Evolutionary conservation across 2,113 vertebrate genomes (phyloP), one percentile per base, ranked within the genome.

Genomic region (Trinectes maculatus): DNA sequence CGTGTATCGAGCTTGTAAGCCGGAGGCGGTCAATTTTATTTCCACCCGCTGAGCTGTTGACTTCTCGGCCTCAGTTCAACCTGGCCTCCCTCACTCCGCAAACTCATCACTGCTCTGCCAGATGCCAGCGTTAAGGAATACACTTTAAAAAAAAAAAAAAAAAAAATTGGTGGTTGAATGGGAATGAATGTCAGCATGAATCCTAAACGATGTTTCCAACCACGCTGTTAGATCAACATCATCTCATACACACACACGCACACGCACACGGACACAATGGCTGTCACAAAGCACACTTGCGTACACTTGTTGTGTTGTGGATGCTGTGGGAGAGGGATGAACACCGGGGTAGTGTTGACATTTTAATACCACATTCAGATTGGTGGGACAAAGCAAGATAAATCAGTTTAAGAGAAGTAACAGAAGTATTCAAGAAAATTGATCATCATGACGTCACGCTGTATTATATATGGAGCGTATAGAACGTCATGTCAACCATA

Each of bases 41-140:
- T 78, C 39, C 58, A 47, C 48, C 75, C 58, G 55, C 63, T 57
- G 62, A 75, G 65, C 42, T 53, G 58, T 67, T 64, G 76, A 80
- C 71, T 63, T 64, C 52, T 52, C 54, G 26, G 56, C 55, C 37
- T 70, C 54, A 34, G 21, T 40, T 63, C 48, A 28, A n/a, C 10
- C 28, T 3, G 31, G 22, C 29, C 46, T 53, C 53, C 1, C 8
- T 46, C 15, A 16, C 53, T 22, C 42, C 51, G 44, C 54, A 25
- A 43, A 63, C 52, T 46, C 28, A 22, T 48, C 13, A 26, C 46
- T 48, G 12, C 46, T 48, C 12, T n/a, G 34, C 22, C 11, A 25
- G 15, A 56, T 55, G 33, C 46, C 46, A 52, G 67, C 59, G 6
- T 53, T 69, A 49, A 22, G 54, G 64, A 76, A 63, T 51, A 53